A percentile compares a stretch with the other conserved stretches of the same genome.
phyloP scores from a whole-genome alignment of 2,113 vertebrate species.

The Ursus arctos region DNA sequence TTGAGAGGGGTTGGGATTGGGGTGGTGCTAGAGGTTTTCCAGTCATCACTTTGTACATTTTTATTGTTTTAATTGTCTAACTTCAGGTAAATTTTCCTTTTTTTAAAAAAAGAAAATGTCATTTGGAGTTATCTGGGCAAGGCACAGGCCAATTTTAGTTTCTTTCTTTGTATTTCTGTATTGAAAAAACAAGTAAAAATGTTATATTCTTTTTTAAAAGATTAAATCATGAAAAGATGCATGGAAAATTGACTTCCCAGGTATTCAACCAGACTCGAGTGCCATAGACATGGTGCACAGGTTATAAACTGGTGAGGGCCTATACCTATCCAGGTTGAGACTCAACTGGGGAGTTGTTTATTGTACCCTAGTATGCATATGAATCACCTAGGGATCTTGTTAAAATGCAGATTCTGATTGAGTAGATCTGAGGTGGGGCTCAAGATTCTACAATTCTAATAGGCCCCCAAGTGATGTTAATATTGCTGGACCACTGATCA shows the following conservation, averaged over 20 bases:
- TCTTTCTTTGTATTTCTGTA: constrained; percentile 31
- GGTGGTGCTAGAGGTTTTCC: not conserved
- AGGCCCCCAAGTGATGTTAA: not conserved
- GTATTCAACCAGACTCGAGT: not conserved
- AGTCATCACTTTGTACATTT: constrained; percentile 11
- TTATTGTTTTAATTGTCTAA: constrained; percentile 25
- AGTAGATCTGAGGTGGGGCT: not conserved
- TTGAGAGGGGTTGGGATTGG: not conserved
- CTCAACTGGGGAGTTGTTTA: not conserved
- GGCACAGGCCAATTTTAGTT: constrained; percentile 5
- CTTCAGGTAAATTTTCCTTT: not conserved
- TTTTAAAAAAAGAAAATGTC: constrained; percentile 6
- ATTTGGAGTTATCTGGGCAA: not conserved
- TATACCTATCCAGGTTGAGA: not conserved
- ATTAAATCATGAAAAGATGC: constrained; percentile 14
- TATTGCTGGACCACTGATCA: not conserved
- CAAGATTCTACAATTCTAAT: not conserved
- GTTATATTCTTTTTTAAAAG: not conserved
- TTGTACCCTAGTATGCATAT: constrained; percentile 11
- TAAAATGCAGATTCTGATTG: not conserved
- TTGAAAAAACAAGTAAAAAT: constrained; percentile 18
- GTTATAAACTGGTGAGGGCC: not conserved
- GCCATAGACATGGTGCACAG: not conserved
- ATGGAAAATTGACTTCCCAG: not conserved
- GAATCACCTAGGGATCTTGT: not conserved